Evolutionary conservation across 2,113 vertebrate genomes (phyloP).

Genomic region (human): GRCh38 chr14:100119501-100120000

Average conservation of each 20-base stretch:
- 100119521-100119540: background rate
- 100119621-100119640: background rate
- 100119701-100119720: fast-evolving
- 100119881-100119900: background rate
- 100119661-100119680: background rate
- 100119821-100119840: background rate
- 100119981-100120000: background rate
- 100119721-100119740: background rate
- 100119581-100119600: fast-evolving
- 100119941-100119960: background rate
- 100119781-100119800: background rate
- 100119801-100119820: background rate
- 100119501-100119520: background rate
- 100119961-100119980: no score
- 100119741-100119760: background rate
- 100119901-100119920: background rate
- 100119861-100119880: background rate
- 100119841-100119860: background rate
- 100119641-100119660: background rate
- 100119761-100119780: background rate
- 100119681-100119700: background rate
- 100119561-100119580: fast-evolving
- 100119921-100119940: no score
- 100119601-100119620: background rate
- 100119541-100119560: background rate